Evolutionary conservation across 2,113 vertebrate species (phyloP), one percentile per base, ranked within the genome.

Genomic region (Rhinoptilus africanus): DNA sequence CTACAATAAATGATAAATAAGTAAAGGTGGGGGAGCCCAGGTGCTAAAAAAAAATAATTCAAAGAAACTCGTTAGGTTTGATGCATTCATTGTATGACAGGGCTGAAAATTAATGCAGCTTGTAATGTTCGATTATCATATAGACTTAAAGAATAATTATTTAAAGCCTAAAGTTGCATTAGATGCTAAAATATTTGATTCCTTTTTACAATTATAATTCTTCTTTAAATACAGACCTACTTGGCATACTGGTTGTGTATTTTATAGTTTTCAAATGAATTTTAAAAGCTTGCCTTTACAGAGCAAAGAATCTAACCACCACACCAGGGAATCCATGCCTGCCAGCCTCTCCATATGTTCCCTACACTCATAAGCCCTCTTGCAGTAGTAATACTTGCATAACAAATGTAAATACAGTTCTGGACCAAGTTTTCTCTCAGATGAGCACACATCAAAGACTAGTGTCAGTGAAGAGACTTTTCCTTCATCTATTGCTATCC

Each of bases 341-440:
- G 95, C 95, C 96, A 97, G 85, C 93, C 94, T 96, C 92, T 96
- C 98, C 97, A 98, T 98, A 97, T 98, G 97, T 97, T 97, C 90
- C 60, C 86, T 94, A 73, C 41, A 77, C 86, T 96, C 93, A n/a
- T 73, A 93, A 97, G 85, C 72, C 92, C 96, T 95, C 92, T 96
- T 93, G 88, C 93, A 96, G 93, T 35, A 96, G 93, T 35, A 91
- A 91, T 98, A 96, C 96, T 97, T 96, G 96, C 78, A 97, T 97
- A 97, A 97, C 95, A 97, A 98, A 97, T 94, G 97, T 85, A 97
- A 98, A 98, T 97, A 97, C 86, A 87, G 85, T 92, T 96, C 91
- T 97, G 94, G 95, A 97, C 78, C 89, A 95, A 95, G 85, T 95
- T 97, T 97, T 97, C 91, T 97, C 97, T 96, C 97, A 97, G 96